Evolutionary conservation across 2,888 invertebrate species (phyloP).

Genomic region (Choristoneura rosaceana): DNA sequence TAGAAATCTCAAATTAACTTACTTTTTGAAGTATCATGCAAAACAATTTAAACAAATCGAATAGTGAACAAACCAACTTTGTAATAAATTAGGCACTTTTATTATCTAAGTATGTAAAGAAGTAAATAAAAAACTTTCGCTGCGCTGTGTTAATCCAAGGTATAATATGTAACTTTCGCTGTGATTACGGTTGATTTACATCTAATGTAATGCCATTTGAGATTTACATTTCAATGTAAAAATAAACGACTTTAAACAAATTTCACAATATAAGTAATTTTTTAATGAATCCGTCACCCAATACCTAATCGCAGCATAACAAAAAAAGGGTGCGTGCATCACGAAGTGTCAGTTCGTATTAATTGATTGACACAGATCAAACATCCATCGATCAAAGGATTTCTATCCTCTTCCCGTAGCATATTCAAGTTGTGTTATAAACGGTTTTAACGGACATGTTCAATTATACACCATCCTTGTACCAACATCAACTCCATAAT

Average conservation of each 20-base stretch:
- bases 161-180: conserved; percentile 29
- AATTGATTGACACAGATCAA: conserved; percentile 21
- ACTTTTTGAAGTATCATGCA: too few species aligned
- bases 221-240: background rate
- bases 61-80: background rate
- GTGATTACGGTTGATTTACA: conserved; percentile 9
- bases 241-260: background rate
- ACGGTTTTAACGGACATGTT: conserved; percentile 24
- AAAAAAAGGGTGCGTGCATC: background rate
- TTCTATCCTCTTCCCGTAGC: conserved; percentile 32
- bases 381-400: conserved; percentile 26
- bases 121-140: conserved; percentile 32
- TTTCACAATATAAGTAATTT: background rate
- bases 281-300: conserved; percentile 6
- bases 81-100: background rate
- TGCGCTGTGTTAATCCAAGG: conserved; percentile 17
- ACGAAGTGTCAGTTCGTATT: background rate
- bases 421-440: conserved; percentile 14
- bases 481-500: conserved; percentile 4
- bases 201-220: conserved; percentile 5
- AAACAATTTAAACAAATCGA: background rate
- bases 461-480: conserved; percentile 28
- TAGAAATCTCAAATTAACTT: too few species aligned
- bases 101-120: background rate
- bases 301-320: background rate